A percentile compares a stretch with the other conserved stretches of the same genome.
Evolutionary conservation across 1,140 invertebrate species (phyloP).

Genomic region (Oncopeltus fasciatus): DNA sequence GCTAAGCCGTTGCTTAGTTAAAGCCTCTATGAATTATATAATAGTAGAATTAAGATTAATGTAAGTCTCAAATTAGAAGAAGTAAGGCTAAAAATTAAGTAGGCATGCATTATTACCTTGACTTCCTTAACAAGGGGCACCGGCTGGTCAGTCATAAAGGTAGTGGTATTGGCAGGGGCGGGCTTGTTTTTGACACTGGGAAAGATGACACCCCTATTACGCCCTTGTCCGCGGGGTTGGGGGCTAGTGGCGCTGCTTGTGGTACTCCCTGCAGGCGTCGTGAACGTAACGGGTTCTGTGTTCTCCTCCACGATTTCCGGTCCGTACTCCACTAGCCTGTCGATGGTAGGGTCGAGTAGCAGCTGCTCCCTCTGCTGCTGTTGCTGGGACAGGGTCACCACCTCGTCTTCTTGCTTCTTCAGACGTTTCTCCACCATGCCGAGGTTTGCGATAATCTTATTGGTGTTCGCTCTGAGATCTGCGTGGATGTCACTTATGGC

Average conservation of each 20-base stretch:
- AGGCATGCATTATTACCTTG: constrained; percentile 41
- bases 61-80: no score
- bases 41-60: no score
- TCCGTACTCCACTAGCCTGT: constrained; percentile 52
- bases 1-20: no score
- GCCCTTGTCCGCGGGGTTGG: constrained; percentile 29
- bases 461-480: constrained; percentile 63
- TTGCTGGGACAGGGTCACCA: constrained; percentile 50
- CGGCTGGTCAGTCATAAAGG: constrained; percentile 56
- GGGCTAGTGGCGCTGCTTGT: constrained; percentile 24
- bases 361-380: constrained; percentile 43
- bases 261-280: constrained; percentile 21
- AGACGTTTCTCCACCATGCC: constrained; percentile 68
- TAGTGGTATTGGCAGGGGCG: constrained; percentile 65
- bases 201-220: constrained; percentile 68
- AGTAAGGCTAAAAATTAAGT: not conserved
- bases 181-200: constrained; percentile 82
- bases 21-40: no score
- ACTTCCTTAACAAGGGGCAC: constrained; percentile 51
- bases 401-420: constrained; percentile 67
- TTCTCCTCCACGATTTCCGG: constrained; percentile 38
- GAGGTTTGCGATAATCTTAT: constrained; percentile 74
- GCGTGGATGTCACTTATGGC: constrained; percentile 76
- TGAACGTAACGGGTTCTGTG: constrained; percentile 21
- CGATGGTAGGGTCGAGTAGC: constrained; percentile 58